Evolutionary conservation across 2,797 vertebrate genomes (phyloP).

Genomic region (Tenualosa ilisha): DNA sequence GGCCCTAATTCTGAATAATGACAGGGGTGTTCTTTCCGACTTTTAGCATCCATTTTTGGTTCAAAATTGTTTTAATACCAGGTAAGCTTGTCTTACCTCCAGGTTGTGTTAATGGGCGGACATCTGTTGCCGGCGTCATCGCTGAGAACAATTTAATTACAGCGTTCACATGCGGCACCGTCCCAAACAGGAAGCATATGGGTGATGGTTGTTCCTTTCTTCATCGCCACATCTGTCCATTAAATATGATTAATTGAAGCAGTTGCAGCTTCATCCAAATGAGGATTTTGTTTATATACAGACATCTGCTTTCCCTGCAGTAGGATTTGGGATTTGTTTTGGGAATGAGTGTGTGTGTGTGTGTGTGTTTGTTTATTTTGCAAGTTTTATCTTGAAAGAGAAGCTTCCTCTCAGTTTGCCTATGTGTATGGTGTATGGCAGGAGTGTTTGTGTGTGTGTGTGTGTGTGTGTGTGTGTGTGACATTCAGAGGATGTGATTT

Average conservation of each 20-base stretch:
- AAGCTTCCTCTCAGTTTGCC: background rate
- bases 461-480: background rate
- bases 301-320: background rate
- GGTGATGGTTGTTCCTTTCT: constrained; percentile 65
- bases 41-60: background rate
- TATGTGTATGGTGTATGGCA: background rate
- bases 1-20: background rate
- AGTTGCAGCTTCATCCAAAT: constrained; percentile 39
- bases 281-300: constrained; percentile 1
- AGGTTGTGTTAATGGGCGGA: constrained; percentile 62
- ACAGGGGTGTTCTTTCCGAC: background rate
- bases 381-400: background rate
- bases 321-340: constrained; percentile 29
- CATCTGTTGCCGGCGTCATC: constrained; percentile 50
- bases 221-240: constrained; percentile 66
- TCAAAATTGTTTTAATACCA: constrained; percentile 41
- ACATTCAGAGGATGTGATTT: background rate
- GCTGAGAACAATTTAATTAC: constrained; percentile 65
- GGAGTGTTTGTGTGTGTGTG: background rate
- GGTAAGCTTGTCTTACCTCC: constrained; percentile 52
- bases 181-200: constrained; percentile 73
- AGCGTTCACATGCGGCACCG: constrained; percentile 59
- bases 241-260: constrained; percentile 70
- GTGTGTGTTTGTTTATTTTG: background rate
- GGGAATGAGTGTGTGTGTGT: constrained; percentile 22